phyloP scores from a whole-genome alignment of 2,797 vertebrate genomes.

The Odontamblyopus lacepedii region DNA sequence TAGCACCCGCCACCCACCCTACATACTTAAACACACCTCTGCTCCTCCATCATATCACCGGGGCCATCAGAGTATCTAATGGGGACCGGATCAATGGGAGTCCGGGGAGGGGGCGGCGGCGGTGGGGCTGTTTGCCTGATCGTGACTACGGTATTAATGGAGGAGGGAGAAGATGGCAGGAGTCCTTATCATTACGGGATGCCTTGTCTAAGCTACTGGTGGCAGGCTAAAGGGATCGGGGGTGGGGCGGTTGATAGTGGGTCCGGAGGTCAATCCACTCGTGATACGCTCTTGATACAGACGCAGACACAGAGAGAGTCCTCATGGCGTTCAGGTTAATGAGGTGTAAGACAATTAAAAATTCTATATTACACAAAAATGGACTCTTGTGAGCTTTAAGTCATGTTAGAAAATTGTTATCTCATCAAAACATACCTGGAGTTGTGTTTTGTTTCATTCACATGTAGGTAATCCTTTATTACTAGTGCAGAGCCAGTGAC shows the following conservation, averaged over 20 bases:
- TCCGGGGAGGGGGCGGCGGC: conserved; percentile 50
- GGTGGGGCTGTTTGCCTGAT: conserved; percentile 33
- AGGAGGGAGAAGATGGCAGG: conserved; percentile 16
- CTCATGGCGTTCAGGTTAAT: background rate
- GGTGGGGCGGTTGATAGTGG: conserved; percentile 42
- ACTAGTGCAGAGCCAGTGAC: no score
- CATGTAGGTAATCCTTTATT: no score
- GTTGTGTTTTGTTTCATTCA: no score
- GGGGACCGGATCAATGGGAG: conserved; percentile 64
- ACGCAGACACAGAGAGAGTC: conserved; percentile 22
- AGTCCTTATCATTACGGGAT: conserved; percentile 51
- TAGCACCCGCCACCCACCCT: conserved; percentile 34
- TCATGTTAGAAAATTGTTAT: no score
- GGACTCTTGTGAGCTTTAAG: no score
- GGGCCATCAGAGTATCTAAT: conserved; percentile 70
- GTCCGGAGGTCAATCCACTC: conserved; percentile 66
- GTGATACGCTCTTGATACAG: conserved; percentile 48
- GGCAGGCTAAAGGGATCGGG: conserved; percentile 21
- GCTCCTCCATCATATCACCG: conserved; percentile 68
- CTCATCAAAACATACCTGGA: no score
- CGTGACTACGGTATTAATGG: conserved; percentile 68
- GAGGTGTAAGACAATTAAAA: background rate
- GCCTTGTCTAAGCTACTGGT: conserved; percentile 57
- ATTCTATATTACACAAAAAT: no score
- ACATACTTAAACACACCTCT: conserved; percentile 53